These are phyloP conservation scores for Nothocercus nigrocapillus DNA, from an alignment of 2,113 vertebrate genomes.

Conservation along the genomic window DNA sequence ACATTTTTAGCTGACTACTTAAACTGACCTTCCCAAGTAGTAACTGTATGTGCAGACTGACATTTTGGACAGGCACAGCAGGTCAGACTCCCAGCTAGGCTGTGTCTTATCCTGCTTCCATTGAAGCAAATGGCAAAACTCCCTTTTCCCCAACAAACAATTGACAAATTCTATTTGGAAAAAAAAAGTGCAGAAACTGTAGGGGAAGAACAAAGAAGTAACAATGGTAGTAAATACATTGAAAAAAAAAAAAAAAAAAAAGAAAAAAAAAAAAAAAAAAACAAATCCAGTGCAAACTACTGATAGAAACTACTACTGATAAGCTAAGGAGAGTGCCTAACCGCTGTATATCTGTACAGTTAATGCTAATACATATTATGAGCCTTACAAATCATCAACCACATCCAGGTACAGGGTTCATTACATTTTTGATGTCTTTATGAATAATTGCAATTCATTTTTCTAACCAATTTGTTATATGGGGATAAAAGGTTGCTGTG, in stretches of 20 bases:
- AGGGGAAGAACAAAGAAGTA: neutral
- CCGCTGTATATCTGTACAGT: fast-evolving
- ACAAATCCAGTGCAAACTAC: neutral
- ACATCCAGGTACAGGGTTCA: fast-evolving
- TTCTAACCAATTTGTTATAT: neutral
- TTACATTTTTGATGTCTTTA: neutral
- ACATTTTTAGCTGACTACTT: conserved; percentile 54
- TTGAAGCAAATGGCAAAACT: neutral
- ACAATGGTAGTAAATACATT: neutral
- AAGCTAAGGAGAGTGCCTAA: neutral
- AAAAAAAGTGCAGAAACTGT: neutral
- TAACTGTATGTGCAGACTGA: neutral
- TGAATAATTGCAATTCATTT: neutral
- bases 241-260: neutral
- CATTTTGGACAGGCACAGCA: neutral
- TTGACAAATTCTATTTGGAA: neutral
- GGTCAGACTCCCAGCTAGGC: neutral
- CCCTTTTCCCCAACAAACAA: neutral
- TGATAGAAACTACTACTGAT: neutral
- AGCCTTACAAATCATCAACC: neutral
- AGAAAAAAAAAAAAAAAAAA: neutral
- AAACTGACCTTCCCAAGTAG: conserved; percentile 40
- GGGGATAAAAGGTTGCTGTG: neutral
- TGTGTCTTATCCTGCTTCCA: neutral
- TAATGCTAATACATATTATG: neutral